Evolutionary conservation across 2,797 vertebrate genomes (phyloP).

Genomic region (Silurus lanzhouensis): DNA sequence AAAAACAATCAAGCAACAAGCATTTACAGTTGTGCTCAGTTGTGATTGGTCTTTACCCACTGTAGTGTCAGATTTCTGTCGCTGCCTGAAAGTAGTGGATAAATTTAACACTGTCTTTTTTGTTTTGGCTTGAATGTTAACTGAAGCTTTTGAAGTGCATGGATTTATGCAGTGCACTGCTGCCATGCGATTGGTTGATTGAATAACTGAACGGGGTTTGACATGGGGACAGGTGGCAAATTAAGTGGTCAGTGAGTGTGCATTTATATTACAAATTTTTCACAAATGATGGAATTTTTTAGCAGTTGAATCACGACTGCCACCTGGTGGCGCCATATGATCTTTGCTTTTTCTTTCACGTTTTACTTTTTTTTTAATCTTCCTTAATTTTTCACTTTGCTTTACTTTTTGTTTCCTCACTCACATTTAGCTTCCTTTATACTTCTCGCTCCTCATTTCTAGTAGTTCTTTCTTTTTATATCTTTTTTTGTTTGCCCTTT

Average conservation of each 20-base stretch:
- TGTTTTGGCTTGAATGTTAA: neutral
- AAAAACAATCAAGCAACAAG: neutral
- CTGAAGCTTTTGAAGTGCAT: neutral
- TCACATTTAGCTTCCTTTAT: neutral
- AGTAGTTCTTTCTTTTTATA: neutral
- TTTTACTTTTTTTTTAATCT: neutral
- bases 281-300: neutral
- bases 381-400: neutral
- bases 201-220: neutral
- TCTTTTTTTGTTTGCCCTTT: neutral
- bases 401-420: neutral
- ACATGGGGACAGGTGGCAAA: neutral
- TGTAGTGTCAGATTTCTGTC: neutral
- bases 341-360: neutral
- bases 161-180: neutral
- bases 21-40: neutral
- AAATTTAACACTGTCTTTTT: neutral
- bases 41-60: neutral
- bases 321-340: neutral
- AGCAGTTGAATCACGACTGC: neutral
- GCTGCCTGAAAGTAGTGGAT: neutral
- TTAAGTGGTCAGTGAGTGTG: neutral
- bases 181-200: neutral
- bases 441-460: neutral
- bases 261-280: neutral